A percentile compares a stretch with the other conserved stretches of the same genome.
Conservation (phyloP, 2,888 invertebrate genomes). For the Heteromyza rotundicornis region DNA sequence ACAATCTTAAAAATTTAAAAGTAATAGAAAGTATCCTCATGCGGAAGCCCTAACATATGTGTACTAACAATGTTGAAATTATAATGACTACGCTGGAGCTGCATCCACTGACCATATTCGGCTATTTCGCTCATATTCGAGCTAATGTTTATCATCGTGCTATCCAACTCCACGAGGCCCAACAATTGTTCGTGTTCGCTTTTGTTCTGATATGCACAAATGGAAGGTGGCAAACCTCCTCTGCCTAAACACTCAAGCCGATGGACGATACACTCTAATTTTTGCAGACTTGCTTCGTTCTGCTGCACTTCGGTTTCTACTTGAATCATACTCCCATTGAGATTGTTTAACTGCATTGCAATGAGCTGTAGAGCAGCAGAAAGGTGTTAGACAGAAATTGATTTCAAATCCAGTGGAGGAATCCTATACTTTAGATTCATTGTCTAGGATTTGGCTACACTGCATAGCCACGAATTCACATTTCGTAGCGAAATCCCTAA, state of each 20-base stretch:
- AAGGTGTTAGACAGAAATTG: background rate
- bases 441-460: slow-evolving; percentile 23
- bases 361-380: slow-evolving; percentile 21
- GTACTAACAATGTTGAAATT: slow-evolving; percentile 31
- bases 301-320: slow-evolving; percentile 34
- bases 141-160: background rate
- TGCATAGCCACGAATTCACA: slow-evolving; percentile 31
- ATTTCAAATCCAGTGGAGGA: too few relatives aligned
- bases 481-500: slow-evolving; percentile 35
- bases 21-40: background rate
- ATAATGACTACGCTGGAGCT: background rate
- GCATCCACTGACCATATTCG: slow-evolving; percentile 19
- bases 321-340: slow-evolving; percentile 22
- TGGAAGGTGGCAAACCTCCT: background rate
- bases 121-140: slow-evolving; percentile 27
- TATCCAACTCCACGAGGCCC: slow-evolving; percentile 29
- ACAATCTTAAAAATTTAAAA: slow-evolving; percentile 25
- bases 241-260: background rate
- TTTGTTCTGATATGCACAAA: background rate
- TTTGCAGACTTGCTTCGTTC: slow-evolving; percentile 19
- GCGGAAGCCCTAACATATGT: background rate
- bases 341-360: slow-evolving; percentile 17
- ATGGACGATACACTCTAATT: slow-evolving; percentile 19
- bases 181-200: slow-evolving; percentile 10
- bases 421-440: background rate